Percentiles rank a stretch among this genome's conserved stretches.
Evolutionary conservation across 2,113 vertebrate genomes (phyloP).

Genomic region (Heteronetta atricapilla): DNA sequence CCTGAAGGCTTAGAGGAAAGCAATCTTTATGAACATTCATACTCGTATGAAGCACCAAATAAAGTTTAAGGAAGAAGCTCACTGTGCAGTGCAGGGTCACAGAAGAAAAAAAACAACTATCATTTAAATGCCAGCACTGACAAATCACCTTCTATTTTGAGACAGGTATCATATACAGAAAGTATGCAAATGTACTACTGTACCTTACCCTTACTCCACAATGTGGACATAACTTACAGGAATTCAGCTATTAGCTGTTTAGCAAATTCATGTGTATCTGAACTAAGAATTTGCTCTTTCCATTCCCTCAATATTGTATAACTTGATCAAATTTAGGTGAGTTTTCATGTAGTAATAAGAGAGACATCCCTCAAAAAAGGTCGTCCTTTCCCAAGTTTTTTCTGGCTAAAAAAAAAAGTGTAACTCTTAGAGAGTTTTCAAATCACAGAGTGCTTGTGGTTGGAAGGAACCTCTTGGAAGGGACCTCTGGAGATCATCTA

Average conservation of each 20-base stretch:
- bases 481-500: no score
- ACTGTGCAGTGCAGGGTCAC: no score
- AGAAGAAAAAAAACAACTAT: neutral
- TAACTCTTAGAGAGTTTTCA: neutral
- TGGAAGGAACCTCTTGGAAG: no score
- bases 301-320: neutral
- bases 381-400: neutral
- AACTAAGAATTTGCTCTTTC: neutral
- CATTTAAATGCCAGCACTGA: neutral
- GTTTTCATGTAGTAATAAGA: neutral
- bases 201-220: neutral
- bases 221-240: neutral
- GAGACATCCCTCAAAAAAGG: neutral
- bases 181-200: neutral
- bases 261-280: neutral
- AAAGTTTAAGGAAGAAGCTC: neutral
- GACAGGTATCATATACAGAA: neutral
- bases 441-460: neutral
- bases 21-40: neutral
- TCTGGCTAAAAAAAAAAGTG: neutral
- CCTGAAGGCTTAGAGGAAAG: neutral
- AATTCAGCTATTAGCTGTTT: neutral
- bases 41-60: neutral
- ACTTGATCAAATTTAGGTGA: neutral
- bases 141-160: neutral